phyloP scores from a whole-genome alignment of 53 echinoderm and acorn worm genomes.

The Patiria pectinifera region DNA sequence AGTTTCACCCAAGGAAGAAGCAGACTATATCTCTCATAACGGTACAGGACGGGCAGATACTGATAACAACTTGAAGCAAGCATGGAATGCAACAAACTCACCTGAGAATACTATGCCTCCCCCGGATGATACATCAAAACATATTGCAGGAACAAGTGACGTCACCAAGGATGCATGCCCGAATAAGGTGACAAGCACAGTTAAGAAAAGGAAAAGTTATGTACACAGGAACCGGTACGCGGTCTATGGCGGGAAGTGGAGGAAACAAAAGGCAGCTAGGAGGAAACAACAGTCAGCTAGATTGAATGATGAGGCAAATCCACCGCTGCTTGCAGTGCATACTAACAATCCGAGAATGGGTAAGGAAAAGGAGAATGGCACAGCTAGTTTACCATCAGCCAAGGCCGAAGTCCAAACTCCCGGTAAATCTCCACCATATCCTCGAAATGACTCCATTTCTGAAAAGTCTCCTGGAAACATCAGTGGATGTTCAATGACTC shows the following conservation, averaged over 20 bases:
- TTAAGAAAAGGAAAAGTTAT: background rate
- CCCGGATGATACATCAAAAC: too few relatives aligned
- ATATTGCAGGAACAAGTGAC: background rate
- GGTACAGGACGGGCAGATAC: too few relatives aligned
- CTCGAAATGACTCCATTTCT: background rate
- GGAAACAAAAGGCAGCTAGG: background rate
- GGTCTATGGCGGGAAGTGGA: background rate
- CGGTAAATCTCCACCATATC: background rate
- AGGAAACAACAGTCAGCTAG: background rate
- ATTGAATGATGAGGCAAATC: background rate
- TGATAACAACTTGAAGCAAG: too few relatives aligned
- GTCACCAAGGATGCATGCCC: background rate
- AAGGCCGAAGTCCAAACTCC: background rate
- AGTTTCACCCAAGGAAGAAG: too few relatives aligned
- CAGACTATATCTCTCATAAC: too few relatives aligned
- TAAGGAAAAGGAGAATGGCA: background rate
- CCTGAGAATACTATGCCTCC: too few relatives aligned
- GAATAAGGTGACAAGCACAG: background rate
- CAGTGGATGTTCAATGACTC: background rate
- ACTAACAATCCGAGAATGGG: background rate
- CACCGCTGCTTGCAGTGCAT: background rate
- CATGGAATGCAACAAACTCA: too few relatives aligned
- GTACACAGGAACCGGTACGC: background rate
- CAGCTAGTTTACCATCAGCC: background rate
- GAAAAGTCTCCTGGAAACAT: background rate